Evolutionary conservation across 2,113 vertebrate genomes (phyloP).

Genomic region (Panurus biarmicus): DNA sequence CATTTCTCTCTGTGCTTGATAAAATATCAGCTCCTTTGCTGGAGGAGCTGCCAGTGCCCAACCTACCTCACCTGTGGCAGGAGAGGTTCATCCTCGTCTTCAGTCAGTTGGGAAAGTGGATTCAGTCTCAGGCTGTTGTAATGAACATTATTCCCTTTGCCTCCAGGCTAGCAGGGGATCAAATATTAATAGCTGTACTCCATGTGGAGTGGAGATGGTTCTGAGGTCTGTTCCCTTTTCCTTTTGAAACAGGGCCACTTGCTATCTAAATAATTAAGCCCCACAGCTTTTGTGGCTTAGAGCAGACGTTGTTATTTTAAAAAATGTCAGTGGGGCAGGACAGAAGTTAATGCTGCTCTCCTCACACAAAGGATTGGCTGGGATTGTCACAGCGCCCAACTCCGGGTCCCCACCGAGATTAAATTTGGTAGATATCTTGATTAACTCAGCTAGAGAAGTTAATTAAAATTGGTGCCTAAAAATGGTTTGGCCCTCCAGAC

Average conservation of each 20-base stretch:
- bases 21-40: not conserved
- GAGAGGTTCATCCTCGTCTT: not conserved
- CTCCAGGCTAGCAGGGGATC: constrained; percentile 40
- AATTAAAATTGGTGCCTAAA: constrained; percentile 37
- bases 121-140: not conserved
- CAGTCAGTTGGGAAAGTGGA: not conserved
- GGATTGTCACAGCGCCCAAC: not conserved
- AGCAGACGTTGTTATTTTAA: constrained; percentile 38
- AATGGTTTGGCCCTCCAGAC: constrained; percentile 33
- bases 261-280: constrained; percentile 54
- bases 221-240: constrained; percentile 36
- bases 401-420: not conserved
- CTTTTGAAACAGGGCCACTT: constrained; percentile 40
- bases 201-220: not conserved
- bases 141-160: constrained; percentile 48
- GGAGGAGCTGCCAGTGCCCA: not conserved
- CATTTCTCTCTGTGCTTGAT: not conserved
- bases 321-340: constrained; percentile 38
- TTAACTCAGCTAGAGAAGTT: constrained; percentile 48
- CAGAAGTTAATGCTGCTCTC: constrained; percentile 9
- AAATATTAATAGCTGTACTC: constrained; percentile 55
- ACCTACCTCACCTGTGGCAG: not conserved
- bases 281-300: constrained; percentile 18
- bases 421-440: constrained; percentile 34
- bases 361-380: not conserved